Evolutionary conservation across 2,797 vertebrate species (phyloP), one percentile per base, ranked within the genome.

Genomic region (Pygocentrus nattereri): DNA sequence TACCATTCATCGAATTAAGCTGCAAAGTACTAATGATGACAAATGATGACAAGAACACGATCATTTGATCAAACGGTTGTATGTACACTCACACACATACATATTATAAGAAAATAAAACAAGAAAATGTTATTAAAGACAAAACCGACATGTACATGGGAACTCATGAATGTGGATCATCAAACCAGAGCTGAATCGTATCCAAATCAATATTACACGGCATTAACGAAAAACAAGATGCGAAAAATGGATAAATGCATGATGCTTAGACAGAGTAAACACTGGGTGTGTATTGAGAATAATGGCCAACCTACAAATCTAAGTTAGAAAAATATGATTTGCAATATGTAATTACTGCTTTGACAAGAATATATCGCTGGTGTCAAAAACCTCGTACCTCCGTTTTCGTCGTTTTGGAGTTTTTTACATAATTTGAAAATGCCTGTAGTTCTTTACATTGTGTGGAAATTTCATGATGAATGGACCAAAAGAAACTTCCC

Each of bases 241-340:
- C 82, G 78, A 89, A 78, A 89, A 86, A 65, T n/a, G 38, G 82
- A 88, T 79, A 67, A 88, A 85, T 56, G 67, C 87, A 88, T 77
- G 89, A 76, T 83, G 82, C 89, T 83, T 25, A 79, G 77, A 90
- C 74, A 86, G 84, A 49, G 83, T 0, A 71, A 18, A 78, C 30
- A 47, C 30, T 64, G 8, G 7, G 19, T 44, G 19, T 56, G 30
- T 76, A 27, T n/a, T 27, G 44, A 41, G 41, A 49, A 38, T 4
- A 30, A 25, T 72, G 68, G 56, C 50, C 44, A 72, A 67, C 67
- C 67, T 59, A 59, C n/a, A 12, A 25, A 59, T 59, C 4, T 4
- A 3, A 47, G 8, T 41, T 41, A 8, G 38, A 41, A 10, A 41
- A 41, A 3, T 47, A 16, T 52, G 0, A 54, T 38, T 68, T 38